Conservation (phyloP, 2,888 invertebrate genomes). For the Parasteatoda lunata region DNA sequence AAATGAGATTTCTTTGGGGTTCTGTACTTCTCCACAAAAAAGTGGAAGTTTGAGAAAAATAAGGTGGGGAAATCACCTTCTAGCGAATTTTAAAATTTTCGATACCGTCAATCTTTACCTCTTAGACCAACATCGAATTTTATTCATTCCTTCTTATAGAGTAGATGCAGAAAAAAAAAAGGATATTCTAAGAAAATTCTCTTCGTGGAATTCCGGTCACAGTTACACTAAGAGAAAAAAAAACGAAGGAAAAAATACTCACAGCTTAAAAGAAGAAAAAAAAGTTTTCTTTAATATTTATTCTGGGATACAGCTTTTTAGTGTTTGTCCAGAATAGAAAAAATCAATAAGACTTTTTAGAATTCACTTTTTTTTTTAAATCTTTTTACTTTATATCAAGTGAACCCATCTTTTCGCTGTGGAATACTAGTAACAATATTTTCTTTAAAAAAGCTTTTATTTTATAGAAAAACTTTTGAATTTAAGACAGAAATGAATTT, state of each 20-base stretch:
- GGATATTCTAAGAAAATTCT: conserved; percentile 9
- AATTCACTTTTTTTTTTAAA: conserved; percentile 19
- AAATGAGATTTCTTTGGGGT: neutral
- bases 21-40: neutral
- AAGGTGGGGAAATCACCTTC: conserved; percentile 6
- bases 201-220: conserved; percentile 31
- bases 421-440: conserved; percentile 41
- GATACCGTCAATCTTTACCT: conserved; percentile 14
- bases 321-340: conserved; percentile 46
- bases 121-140: conserved; percentile 27
- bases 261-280: conserved; percentile 9
- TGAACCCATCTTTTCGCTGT: conserved; percentile 49
- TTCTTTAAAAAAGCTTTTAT: conserved; percentile 37
- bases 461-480: conserved; percentile 54
- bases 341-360: conserved; percentile 47
- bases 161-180: conserved; percentile 13
- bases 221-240: conserved; percentile 20
- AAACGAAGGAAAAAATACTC: conserved; percentile 10
- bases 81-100: conserved; percentile 21
- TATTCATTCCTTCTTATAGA: conserved; percentile 50
- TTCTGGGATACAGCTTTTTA: conserved; percentile 47
- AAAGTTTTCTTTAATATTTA: conserved; percentile 52
- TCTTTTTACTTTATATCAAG: conserved; percentile 33
- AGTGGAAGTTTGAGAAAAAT: conserved; percentile 7
- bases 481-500: conserved; percentile 53